Evolutionary conservation across 2,113 vertebrate genomes (phyloP).

Genomic region (Tympanuchus pallidicinctus): DNA sequence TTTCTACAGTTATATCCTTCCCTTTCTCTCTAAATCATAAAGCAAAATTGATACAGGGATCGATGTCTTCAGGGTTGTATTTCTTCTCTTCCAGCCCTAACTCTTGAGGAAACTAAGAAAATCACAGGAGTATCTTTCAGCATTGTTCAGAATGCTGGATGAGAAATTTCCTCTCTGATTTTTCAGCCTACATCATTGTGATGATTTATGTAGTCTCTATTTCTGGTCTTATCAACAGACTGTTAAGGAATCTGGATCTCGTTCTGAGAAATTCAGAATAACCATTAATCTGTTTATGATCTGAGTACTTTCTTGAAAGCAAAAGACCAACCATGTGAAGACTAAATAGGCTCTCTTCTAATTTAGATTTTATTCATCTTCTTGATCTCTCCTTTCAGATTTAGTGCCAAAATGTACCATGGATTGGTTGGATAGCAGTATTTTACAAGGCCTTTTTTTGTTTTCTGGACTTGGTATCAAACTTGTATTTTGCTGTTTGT

Average conservation of each 20-base stretch:
- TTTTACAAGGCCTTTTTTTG: constrained; percentile 56
- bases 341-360: not conserved
- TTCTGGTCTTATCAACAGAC: not conserved
- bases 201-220: not conserved
- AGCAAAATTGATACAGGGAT: not conserved
- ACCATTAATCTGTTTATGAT: not conserved
- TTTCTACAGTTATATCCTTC: not conserved
- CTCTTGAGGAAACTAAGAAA: not conserved
- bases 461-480: not conserved
- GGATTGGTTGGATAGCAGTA: not conserved
- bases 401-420: not conserved
- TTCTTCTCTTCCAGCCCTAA: not conserved
- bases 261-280: not conserved
- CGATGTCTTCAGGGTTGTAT: not conserved
- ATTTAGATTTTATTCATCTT: not conserved
- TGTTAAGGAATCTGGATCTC: not conserved
- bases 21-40: not conserved
- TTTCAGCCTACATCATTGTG: not conserved
- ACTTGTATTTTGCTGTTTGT: not conserved
- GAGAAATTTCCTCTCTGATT: not conserved
- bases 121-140: not conserved
- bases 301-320: not conserved
- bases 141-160: not conserved
- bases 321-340: not conserved
- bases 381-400: not conserved